Evolutionary conservation across 2,797 vertebrate species (phyloP).

Genomic region (Octomys mimax): DNA sequence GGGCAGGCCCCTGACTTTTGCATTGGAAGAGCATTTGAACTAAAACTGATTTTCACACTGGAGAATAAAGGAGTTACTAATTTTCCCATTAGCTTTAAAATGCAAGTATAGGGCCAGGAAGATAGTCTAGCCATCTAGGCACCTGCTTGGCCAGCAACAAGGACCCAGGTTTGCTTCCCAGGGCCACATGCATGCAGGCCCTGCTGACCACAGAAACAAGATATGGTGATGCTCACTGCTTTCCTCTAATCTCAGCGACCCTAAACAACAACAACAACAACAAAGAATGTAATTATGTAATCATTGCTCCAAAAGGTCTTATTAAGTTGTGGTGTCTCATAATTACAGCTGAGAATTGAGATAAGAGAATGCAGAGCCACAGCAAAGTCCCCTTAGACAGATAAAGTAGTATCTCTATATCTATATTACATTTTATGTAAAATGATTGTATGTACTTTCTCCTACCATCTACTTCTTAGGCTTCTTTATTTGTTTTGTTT

Average conservation of each 20-base stretch:
- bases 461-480: neutral
- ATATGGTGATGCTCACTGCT: no score
- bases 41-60: conserved; percentile 3
- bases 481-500: conserved; percentile 51
- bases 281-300: neutral
- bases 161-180: no score
- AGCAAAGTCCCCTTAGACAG: neutral
- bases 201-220: no score
- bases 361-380: neutral
- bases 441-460: neutral
- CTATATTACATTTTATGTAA: neutral
- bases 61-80: neutral
- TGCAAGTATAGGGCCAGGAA: neutral
- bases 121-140: no score
- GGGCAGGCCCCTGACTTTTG: neutral
- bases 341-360: neutral
- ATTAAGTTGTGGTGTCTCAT: neutral
- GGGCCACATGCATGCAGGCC: no score
- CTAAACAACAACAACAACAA: no score
- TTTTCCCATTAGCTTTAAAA: neutral
- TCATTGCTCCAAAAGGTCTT: neutral
- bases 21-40: neutral
- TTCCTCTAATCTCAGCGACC: no score
- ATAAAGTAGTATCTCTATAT: neutral
- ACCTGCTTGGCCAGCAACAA: no score